A percentile compares a stretch with the other conserved stretches of the same genome.
phyloP scores from a whole-genome alignment of 2,888 invertebrate species.

The Volucella inanis region DNA sequence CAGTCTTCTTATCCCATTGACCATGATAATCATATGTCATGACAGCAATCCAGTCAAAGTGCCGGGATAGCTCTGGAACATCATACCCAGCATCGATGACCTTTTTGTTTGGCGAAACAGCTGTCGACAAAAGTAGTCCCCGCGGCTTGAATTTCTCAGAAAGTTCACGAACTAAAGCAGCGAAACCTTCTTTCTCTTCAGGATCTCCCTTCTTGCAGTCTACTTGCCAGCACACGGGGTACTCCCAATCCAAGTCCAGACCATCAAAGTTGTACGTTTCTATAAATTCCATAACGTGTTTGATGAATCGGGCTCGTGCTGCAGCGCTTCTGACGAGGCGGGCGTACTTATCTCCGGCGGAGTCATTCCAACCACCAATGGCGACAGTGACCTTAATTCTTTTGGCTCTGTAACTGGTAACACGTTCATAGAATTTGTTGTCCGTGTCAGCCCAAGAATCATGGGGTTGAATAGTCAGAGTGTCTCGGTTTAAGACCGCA shows the following conservation, averaged over 20 bases:
- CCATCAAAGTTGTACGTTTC: constrained; percentile 93
- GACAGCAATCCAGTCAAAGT: constrained; percentile 94
- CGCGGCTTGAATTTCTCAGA: constrained; percentile 88
- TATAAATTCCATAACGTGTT: constrained; percentile 90
- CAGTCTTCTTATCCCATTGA: constrained; percentile 95
- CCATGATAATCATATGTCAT: constrained; percentile 97
- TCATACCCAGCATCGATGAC: constrained; percentile 94
- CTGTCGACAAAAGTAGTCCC: constrained; percentile 90
- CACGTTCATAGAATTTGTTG: constrained; percentile 95
- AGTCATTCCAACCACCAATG: constrained; percentile 98
- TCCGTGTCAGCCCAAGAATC: constrained; percentile 95
- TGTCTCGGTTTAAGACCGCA: constrained; percentile 91
- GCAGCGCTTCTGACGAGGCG: constrained; percentile 89
- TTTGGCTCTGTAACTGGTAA: constrained; percentile 88
- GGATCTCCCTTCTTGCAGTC: constrained; percentile 92
- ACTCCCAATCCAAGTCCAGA: constrained; percentile 96
- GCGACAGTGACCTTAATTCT: constrained; percentile 93
- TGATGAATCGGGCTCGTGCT: constrained; percentile 89
- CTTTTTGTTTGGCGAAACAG: constrained; percentile 92
- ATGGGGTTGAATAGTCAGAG: constrained; percentile 91
- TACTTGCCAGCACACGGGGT: constrained; percentile 95
- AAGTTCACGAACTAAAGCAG: constrained; percentile 89
- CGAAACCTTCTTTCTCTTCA: constrained; percentile 91
- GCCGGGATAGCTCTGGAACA: constrained; percentile 88
- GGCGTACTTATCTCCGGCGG: constrained; percentile 94